Evolutionary conservation across 1,140 invertebrate genomes (phyloP).

Genomic region (Pollicipes pollicipes): DNA sequence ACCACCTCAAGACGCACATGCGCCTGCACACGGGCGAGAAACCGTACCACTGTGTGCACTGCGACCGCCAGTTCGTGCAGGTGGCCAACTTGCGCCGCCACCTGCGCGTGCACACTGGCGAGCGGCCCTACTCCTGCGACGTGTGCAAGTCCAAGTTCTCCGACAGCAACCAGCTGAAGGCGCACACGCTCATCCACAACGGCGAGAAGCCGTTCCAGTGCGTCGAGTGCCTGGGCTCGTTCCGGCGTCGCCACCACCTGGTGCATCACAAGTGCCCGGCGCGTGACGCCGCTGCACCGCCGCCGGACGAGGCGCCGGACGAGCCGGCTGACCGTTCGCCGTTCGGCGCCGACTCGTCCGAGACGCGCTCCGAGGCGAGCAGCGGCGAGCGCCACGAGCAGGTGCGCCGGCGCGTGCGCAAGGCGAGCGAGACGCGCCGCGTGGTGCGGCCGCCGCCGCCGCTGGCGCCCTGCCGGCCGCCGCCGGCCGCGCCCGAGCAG

Average conservation of each 20-base stretch:
- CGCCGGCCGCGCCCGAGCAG: conserved; percentile 43
- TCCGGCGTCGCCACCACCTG: conserved; percentile 62
- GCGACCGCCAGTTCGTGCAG: conserved; percentile 79
- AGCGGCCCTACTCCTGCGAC: conserved; percentile 80
- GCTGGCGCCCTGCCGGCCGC: conserved; percentile 7
- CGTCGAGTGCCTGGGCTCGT: conserved; percentile 45
- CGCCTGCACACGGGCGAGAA: conserved; percentile 82
- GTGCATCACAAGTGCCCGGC: conserved; percentile 40
- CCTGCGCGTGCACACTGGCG: conserved; percentile 83
- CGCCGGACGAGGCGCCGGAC: conserved; percentile 39
- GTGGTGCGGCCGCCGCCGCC: no score
- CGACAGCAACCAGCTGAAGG: conserved; percentile 83
- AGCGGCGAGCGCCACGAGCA: conserved; percentile 8
- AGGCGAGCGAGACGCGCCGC: no score
- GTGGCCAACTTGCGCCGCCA: conserved; percentile 81
- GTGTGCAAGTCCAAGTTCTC: conserved; percentile 77
- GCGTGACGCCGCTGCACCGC: no score
- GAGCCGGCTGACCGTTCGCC: conserved; percentile 21
- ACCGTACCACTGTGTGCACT: conserved; percentile 77
- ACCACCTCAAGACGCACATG: conserved; percentile 85
- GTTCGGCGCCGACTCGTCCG: not conserved
- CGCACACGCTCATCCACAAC: conserved; percentile 71
- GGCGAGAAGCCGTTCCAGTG: conserved; percentile 76
- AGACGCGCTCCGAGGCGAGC: not conserved
- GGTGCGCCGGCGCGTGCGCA: no score